Evolutionary conservation across 2,888 invertebrate species (phyloP).

Genomic region (Operophtera brumata): DNA sequence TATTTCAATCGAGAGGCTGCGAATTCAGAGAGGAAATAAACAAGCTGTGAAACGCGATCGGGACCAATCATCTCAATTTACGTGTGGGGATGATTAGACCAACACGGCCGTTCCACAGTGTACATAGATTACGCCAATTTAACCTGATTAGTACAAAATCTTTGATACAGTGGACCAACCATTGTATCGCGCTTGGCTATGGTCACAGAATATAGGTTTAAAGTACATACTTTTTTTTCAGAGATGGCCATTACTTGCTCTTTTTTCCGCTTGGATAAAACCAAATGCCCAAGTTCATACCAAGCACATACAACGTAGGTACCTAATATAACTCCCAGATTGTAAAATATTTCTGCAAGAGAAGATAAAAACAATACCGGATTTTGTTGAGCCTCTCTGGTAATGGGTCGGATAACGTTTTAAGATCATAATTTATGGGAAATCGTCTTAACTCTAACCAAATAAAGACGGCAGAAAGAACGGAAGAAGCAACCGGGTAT

Average conservation of each 20-base stretch:
- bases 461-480: constrained; percentile 1
- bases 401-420: constrained; percentile 13
- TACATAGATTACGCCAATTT: too few species aligned
- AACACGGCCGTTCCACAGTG: too few species aligned
- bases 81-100: too few species aligned
- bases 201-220: too few species aligned
- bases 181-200: too few species aligned
- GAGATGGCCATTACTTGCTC: too few species aligned
- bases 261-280: too few species aligned
- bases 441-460: constrained; percentile 6
- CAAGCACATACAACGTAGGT: neutral
- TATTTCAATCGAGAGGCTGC: neutral
- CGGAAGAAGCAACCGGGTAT: neutral
- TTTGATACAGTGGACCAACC: too few species aligned
- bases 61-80: too few species aligned
- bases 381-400: constrained; percentile 3
- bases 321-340: neutral
- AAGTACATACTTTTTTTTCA: too few species aligned
- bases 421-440: constrained; percentile 16
- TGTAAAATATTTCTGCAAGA: constrained; percentile 2
- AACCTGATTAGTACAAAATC: too few species aligned
- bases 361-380: constrained; percentile 8
- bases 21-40: neutral
- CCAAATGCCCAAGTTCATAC: too few species aligned
- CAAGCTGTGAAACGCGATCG: neutral